Percentiles rank a stretch among this genome's conserved stretches.
Conservation (phyloP, 2,888 invertebrate genomes). For the Tortricodes alternella region DNA sequence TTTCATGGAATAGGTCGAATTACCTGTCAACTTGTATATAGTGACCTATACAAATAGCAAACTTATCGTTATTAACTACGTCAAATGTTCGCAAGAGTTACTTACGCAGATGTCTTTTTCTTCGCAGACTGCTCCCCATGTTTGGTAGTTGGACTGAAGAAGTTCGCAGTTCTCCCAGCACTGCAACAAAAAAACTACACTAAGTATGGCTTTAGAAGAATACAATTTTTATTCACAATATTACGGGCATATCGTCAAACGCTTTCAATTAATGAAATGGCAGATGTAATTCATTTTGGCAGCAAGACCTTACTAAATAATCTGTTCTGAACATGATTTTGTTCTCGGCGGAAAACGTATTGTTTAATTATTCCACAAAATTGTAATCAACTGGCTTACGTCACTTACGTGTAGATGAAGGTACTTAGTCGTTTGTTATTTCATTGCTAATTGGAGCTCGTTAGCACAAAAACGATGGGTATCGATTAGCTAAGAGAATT, state of each 20-base stretch:
- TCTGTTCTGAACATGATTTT: background rate
- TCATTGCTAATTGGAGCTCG: conserved; percentile 49
- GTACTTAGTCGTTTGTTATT: conserved; percentile 56
- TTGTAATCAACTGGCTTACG: conserved; percentile 43
- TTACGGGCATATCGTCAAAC: no score
- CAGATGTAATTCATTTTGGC: no score
- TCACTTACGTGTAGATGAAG: no score
- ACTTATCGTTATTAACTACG: background rate
- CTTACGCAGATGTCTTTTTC: conserved; percentile 89
- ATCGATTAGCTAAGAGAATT: no score
- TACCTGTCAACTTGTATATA: no score
- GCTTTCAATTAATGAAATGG: no score
- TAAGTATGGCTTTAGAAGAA: background rate
- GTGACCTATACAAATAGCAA: conserved; percentile 1
- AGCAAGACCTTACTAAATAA: no score
- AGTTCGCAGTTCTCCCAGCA: conserved; percentile 90
- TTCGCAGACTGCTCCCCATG: conserved; percentile 88
- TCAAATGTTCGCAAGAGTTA: conserved; percentile 44
- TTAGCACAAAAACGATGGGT: conserved; percentile 36
- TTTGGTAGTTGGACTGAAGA: conserved; percentile 87
- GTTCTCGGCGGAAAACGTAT: conserved; percentile 38
- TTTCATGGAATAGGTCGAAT: no score
- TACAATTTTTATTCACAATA: background rate
- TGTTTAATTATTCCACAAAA: conserved; percentile 55
- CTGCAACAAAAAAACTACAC: conserved; percentile 79